These are phyloP conservation scores for Cherax destructor DNA, from an alignment of 1,140 invertebrate species.

Conservation along the genomic window DNA sequence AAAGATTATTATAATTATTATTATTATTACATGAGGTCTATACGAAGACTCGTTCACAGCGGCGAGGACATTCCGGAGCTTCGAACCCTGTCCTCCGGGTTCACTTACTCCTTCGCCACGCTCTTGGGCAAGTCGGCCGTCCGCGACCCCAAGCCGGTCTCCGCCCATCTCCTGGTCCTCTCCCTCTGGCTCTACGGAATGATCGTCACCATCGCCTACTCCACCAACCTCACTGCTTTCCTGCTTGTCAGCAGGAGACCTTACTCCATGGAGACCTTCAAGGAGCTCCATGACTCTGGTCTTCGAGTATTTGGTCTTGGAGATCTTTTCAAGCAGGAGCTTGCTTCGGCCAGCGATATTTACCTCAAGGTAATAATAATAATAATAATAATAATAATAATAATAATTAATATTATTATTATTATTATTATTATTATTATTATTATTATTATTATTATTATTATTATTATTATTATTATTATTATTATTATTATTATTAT, in stretches of 20 bases:
- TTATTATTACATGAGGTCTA: too few species aligned
- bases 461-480: too few species aligned
- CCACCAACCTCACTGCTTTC: conserved; percentile 34
- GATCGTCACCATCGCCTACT: conserved; percentile 27
- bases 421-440: background rate
- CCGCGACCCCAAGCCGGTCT: background rate
- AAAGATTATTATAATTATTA: too few species aligned
- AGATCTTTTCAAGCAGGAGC: background rate
- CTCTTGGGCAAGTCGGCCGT: background rate
- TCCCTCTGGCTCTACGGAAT: conserved; percentile 26
- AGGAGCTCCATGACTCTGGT: conserved; percentile 5
- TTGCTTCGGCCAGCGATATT: conserved; percentile 15
- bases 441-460: background rate
- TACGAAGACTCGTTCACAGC: background rate
- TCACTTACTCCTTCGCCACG: background rate
- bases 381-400: background rate
- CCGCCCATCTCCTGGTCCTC: background rate
- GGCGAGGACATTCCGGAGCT: background rate
- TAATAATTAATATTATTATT: background rate
- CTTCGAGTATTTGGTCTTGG: conserved; percentile 3
- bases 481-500: too few species aligned
- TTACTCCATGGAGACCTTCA: conserved; percentile 7
- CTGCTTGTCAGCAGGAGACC: background rate
- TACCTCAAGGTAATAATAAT: conserved; percentile 3
- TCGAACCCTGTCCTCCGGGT: background rate